These are phyloP conservation scores for Tympanuchus pallidicinctus DNA, from an alignment of 2,113 vertebrate species.

Conservation along the genomic window DNA sequence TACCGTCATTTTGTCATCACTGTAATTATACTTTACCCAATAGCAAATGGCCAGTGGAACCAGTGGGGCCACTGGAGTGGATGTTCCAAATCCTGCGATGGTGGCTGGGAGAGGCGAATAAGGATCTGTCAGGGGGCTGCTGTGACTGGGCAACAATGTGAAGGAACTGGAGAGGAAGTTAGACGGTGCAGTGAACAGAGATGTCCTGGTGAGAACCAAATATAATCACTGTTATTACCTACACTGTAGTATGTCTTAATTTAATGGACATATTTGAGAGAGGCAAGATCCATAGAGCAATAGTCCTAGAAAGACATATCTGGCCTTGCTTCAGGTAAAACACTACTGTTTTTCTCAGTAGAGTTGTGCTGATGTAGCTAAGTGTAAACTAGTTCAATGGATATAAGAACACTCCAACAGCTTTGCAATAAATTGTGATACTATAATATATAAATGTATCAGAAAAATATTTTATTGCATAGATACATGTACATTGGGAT, in stretches of 20 bases:
- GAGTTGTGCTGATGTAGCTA: not conserved
- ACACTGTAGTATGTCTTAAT: not conserved
- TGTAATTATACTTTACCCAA: constrained; percentile 31
- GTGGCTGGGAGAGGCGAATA: constrained; percentile 92
- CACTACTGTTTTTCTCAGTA: not conserved
- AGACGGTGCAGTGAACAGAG: constrained; percentile 94
- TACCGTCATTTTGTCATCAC: not conserved
- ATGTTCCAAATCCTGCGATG: constrained; percentile 96
- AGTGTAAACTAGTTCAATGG: not conserved
- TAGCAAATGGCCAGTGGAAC: constrained; percentile 99
- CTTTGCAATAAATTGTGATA: not conserved
- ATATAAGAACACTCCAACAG: not conserved
- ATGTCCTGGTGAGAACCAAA: constrained; percentile 89
- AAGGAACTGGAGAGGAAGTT: constrained; percentile 92
- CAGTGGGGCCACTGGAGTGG: constrained; percentile 98
- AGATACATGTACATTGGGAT: not conserved
- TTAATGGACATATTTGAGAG: not conserved
- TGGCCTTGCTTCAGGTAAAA: not conserved
- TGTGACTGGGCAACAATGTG: constrained; percentile 91
- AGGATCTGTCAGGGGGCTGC: constrained; percentile 92
- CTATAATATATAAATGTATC: not conserved
- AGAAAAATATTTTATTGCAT: not conserved
- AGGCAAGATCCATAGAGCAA: not conserved
- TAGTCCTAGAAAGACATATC: not conserved
- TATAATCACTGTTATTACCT: not conserved